Evolutionary conservation across 2,888 invertebrate species (phyloP).

Genomic region (Acleris literana): DNA sequence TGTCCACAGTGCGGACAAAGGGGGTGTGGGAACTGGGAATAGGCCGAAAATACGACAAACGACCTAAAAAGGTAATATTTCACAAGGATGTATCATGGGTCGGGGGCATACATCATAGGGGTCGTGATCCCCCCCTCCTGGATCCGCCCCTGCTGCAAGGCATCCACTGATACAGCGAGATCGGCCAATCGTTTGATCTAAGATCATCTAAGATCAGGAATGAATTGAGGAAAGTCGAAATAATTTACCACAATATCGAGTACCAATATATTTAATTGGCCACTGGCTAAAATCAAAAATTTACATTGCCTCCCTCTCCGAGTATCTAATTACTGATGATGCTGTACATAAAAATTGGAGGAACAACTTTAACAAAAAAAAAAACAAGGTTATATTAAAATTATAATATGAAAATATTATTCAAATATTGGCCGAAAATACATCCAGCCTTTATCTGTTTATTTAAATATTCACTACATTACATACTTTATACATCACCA

Average conservation of each 20-base stretch:
- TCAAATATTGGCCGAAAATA: conserved; percentile 80
- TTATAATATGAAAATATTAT: conserved; percentile 83
- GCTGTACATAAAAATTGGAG: conserved; percentile 73
- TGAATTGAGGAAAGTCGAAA: conserved; percentile 50
- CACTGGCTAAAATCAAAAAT: conserved; percentile 81
- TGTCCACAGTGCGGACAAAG: too few species aligned
- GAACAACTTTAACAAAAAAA: conserved; percentile 80
- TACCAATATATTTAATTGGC: conserved; percentile 83
- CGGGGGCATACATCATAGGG: too few species aligned
- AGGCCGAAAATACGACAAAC: too few species aligned
- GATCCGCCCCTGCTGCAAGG: too few species aligned
- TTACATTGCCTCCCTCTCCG: conserved; percentile 73
- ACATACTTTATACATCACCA: conserved; percentile 81
- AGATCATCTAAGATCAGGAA: too few species aligned
- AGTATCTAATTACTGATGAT: conserved; percentile 57
- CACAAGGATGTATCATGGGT: too few species aligned
- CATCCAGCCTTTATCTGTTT: conserved; percentile 81
- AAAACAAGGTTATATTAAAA: conserved; percentile 83
- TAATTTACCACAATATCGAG: conserved; percentile 73
- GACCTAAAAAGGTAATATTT: too few species aligned
- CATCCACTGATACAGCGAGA: too few species aligned
- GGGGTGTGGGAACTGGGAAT: too few species aligned
- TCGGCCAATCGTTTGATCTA: too few species aligned
- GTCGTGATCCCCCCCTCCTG: too few species aligned
- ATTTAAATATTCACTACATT: conserved; percentile 83